Evolutionary conservation across 2,888 invertebrate genomes (phyloP), one percentile per base, ranked within the genome.

Genomic region (Drosophila melanosoma): DNA sequence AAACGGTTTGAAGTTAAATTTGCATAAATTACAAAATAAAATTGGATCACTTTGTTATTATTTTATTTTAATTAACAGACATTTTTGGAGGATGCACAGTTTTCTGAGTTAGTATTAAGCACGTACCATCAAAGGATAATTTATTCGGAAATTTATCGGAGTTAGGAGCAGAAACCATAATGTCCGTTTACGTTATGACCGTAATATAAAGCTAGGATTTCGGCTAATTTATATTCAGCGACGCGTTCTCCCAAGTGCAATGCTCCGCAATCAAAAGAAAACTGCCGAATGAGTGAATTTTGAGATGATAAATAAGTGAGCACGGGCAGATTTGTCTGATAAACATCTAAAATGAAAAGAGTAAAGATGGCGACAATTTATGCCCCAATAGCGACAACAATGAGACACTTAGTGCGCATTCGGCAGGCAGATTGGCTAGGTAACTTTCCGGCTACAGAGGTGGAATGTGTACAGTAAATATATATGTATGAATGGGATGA

Each of bases 311-410:
- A 90, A 82, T 87, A 90, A 74, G 75, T 71, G 60, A 57, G 63
- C 56, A 53, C 58, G 69, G 51, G 29, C 70, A 79, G 79, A 84
- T 84, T 79, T 79, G 72, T 82, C 77, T 82, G 87, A 87, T 89
- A 90, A 87, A 89, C 69, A 87, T 73, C 79, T 74, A 81, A 90
- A 85, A 90, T 90, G 74, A 78, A 74, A 90, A 87, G 63, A 87
- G 88, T 89, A 77, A 89, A 87, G 88, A 89, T 83, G 77, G 81
- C 75, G 83, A 79, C 57, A 81, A 90, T 88, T 69, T 56, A 38
- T 53, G 54, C 38, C 62, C 56, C 66, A 69, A 76, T 71, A 60
- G 59, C 74, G 83, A 63, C 75, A 82, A 87, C 90, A 90, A 87
- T 87, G 80, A 52, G 75, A 87, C 77, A 87, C 87, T 87, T 87